A percentile compares a stretch with the other conserved stretches of the same genome.
Evolutionary conservation across 2,113 vertebrate species (phyloP).

Genomic region (Stegastes partitus): DNA sequence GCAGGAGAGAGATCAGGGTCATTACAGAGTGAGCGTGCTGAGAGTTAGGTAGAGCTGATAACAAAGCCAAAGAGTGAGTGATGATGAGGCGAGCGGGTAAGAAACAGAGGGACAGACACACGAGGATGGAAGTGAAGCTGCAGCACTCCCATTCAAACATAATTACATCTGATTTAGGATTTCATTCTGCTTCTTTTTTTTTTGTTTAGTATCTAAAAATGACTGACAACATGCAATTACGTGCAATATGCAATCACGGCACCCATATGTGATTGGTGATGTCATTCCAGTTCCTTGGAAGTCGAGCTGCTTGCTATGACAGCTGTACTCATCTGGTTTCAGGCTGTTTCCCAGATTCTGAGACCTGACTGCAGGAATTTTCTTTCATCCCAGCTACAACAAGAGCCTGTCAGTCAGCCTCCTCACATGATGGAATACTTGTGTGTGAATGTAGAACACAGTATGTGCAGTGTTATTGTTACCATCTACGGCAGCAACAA

Average conservation of each 20-base stretch:
- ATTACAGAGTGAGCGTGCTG: slow-evolving; percentile 46
- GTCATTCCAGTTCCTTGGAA: too few species aligned
- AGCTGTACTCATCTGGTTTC: too few species aligned
- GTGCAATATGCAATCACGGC: too few species aligned
- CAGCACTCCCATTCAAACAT: too few species aligned
- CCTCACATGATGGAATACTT: background rate
- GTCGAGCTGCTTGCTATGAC: too few species aligned
- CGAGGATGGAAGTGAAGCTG: background rate
- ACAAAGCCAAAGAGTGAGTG: slow-evolving; percentile 28
- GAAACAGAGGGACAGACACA: background rate
- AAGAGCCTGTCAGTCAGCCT: background rate
- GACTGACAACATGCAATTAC: too few species aligned
- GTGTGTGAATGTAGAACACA: background rate
- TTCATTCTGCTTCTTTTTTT: too few species aligned
- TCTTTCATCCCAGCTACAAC: background rate
- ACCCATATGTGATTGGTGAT: too few species aligned
- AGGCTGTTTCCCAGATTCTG: background rate
- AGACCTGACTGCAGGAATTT: slow-evolving; percentile 2
- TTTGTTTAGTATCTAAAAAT: too few species aligned
- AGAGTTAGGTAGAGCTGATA: slow-evolving; percentile 23
- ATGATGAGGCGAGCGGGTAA: background rate
- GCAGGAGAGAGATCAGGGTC: slow-evolving; percentile 65
- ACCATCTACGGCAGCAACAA: background rate
- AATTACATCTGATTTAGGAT: too few species aligned
- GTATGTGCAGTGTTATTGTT: background rate